phyloP scores from a whole-genome alignment of 2,888 invertebrate species.

The Athetis lepigone region DNA sequence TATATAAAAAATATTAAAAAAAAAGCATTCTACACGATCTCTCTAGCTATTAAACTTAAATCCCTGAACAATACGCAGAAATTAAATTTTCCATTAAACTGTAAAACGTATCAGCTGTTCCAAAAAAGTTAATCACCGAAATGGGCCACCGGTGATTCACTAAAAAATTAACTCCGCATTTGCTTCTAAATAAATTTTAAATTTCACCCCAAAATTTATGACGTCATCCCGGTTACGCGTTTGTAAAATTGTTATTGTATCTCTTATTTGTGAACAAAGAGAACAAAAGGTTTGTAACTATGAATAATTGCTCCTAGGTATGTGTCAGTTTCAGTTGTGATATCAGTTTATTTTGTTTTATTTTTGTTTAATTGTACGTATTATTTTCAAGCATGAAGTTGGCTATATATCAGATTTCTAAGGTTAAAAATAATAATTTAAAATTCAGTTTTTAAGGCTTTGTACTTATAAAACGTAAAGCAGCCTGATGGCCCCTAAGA shows the following conservation, averaged over 20 bases:
- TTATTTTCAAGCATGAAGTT: constrained; percentile 8
- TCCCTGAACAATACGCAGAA: constrained; percentile 64
- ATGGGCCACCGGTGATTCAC: constrained; percentile 80
- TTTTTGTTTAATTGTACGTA: constrained; percentile 48
- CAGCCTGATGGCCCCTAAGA: too few species aligned
- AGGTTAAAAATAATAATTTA: too few species aligned
- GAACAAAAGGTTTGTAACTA: constrained; percentile 76
- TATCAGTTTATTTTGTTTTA: constrained; percentile 50
- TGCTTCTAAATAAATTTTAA: constrained; percentile 85
- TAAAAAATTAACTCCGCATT: constrained; percentile 83
- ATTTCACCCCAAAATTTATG: constrained; percentile 82
- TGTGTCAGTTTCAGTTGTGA: constrained; percentile 48
- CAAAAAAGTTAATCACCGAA: constrained; percentile 74
- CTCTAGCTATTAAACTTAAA: constrained; percentile 44
- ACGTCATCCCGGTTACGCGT: constrained; percentile 69
- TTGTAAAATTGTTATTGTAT: constrained; percentile 78
- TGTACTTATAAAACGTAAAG: too few species aligned
- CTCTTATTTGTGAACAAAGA: constrained; percentile 79
- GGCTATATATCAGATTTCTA: background rate
- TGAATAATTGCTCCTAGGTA: constrained; percentile 66
- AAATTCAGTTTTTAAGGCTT: too few species aligned
- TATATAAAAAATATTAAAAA: too few species aligned
- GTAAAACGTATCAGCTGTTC: constrained; percentile 63
- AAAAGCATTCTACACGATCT: background rate
- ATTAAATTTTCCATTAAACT: constrained; percentile 67